phyloP scores from a whole-genome alignment of 2,113 vertebrate genomes.

The Equus przewalskii region DNA sequence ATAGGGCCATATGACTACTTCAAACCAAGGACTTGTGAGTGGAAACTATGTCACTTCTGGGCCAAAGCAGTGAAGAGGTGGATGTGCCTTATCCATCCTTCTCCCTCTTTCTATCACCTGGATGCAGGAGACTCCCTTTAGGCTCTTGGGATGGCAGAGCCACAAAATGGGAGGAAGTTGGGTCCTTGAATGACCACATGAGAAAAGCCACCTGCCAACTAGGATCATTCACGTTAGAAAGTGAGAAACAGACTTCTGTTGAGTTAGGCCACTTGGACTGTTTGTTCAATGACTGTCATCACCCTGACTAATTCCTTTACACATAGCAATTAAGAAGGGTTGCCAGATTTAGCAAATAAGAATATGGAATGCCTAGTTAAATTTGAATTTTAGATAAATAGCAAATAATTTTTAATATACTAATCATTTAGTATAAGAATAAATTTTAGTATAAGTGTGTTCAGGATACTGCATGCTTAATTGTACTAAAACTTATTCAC shows the following conservation, averaged over 20 bases:
- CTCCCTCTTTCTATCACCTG: background rate
- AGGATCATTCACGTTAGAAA: background rate
- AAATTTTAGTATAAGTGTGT: background rate
- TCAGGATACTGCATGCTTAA: background rate
- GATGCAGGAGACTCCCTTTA: background rate
- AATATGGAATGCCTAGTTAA: background rate
- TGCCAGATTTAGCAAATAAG: background rate
- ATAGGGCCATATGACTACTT: background rate
- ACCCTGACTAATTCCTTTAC: background rate
- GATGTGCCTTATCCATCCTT: background rate
- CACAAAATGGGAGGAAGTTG: background rate
- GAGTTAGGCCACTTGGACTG: background rate
- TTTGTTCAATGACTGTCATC: background rate
- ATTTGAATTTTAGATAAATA: constrained; percentile 43
- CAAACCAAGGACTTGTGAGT: background rate
- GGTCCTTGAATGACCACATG: background rate
- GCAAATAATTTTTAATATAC: background rate
- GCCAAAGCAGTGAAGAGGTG: background rate
- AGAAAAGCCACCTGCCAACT: background rate
- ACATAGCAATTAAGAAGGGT: background rate
- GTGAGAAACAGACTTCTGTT: background rate
- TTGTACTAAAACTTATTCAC: constrained; percentile 8
- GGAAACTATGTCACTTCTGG: background rate
- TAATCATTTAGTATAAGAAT: constrained; percentile 25
- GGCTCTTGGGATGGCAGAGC: background rate